Conservation (phyloP, 2,888 invertebrate genomes). For the Hypena proboscidalis region DNA sequence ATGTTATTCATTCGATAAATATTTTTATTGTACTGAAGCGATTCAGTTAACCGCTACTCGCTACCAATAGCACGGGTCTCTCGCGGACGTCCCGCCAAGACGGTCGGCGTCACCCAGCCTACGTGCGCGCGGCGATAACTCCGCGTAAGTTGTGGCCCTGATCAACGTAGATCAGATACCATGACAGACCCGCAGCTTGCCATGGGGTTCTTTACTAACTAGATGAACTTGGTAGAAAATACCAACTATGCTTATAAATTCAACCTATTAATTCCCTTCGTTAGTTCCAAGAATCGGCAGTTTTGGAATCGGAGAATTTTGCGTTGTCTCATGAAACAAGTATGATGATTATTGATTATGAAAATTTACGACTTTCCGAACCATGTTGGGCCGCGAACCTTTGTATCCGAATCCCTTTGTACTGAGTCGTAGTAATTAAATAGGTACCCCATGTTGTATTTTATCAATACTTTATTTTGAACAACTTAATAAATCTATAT, state of each 20-base stretch:
- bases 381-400: too few relatives aligned
- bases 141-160: constrained; percentile 57
- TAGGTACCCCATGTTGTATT: too few relatives aligned
- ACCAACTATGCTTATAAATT: background rate
- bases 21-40: too few relatives aligned
- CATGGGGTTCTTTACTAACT: constrained; percentile 4
- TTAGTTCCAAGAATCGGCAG: background rate
- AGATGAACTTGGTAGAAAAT: constrained; percentile 10
- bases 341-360: too few relatives aligned
- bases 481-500: too few relatives aligned
- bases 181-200: constrained; percentile 52
- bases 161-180: constrained; percentile 75
- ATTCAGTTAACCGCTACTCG: constrained; percentile 31
- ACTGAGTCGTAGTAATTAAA: too few relatives aligned
- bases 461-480: too few relatives aligned
- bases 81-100: constrained; percentile 58
- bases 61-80: constrained; percentile 27
- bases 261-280: background rate
- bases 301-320: too few relatives aligned
- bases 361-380: too few relatives aligned
- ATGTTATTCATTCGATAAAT: too few relatives aligned
- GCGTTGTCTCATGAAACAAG: too few relatives aligned
- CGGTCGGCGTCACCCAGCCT: constrained; percentile 49
- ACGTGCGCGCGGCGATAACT: constrained; percentile 63
- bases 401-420: too few relatives aligned